Conservation (phyloP, 2,113 vertebrate species). For the Athene cunicularia region DNA sequence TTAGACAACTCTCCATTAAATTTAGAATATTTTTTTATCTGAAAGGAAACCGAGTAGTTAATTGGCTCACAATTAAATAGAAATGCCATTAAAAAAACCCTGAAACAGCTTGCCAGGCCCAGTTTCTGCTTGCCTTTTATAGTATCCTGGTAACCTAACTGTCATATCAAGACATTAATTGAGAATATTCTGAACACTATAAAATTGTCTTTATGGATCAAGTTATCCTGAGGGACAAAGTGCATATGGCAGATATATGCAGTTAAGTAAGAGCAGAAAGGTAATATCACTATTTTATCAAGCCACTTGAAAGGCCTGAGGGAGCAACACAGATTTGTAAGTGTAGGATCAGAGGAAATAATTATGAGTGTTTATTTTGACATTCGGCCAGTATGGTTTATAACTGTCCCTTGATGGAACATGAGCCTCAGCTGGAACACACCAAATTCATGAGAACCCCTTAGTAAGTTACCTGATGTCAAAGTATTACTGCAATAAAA, state of each 20-base stretch:
- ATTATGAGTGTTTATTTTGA: not conserved
- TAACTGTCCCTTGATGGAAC: not conserved
- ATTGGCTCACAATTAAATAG: conserved; percentile 65
- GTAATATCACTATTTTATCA: not conserved
- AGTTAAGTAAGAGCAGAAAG: not conserved
- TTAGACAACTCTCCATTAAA: conserved; percentile 61
- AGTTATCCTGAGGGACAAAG: not conserved
- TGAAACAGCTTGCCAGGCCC: conserved; percentile 36
- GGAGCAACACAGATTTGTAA: not conserved
- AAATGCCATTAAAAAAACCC: conserved; percentile 37
- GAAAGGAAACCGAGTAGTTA: conserved; percentile 60
- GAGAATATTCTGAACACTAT: not conserved
- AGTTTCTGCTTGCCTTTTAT: conserved; percentile 29
- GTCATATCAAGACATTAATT: conserved; percentile 7
- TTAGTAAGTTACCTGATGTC: not conserved
- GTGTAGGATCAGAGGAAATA: not conserved
- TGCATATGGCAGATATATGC: not conserved
- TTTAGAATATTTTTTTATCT: conserved; percentile 35
- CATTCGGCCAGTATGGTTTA: not conserved
- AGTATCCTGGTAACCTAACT: conserved; percentile 9
- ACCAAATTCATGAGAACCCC: not conserved
- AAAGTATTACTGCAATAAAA: not conserved
- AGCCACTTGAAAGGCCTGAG: not conserved
- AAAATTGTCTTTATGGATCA: conserved; percentile 7
- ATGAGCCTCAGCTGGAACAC: not conserved